A percentile compares a stretch with the other conserved stretches of the same genome.
Conservation (phyloP, 2,113 vertebrate species). For the Tyrannus savana region DNA sequence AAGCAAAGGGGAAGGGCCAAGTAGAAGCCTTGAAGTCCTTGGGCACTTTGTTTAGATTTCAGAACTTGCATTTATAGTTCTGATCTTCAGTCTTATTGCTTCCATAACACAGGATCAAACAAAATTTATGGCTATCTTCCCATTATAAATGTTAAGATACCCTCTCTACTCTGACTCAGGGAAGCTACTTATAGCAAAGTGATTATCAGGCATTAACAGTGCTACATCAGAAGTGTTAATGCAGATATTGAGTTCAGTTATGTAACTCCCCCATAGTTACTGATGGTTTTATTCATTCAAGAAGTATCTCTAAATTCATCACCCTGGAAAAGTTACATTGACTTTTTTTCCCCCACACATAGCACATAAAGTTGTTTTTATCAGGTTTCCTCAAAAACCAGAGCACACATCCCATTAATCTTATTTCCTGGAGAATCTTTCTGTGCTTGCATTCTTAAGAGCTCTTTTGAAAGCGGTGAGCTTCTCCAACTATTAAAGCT, state of each 20-base stretch:
- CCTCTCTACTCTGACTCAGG: not conserved
- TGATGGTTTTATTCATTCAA: not conserved
- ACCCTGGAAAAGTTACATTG: not conserved
- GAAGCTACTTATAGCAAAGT: not conserved
- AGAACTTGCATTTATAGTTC: not conserved
- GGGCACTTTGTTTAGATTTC: not conserved
- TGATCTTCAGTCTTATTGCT: not conserved
- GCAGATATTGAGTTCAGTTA: not conserved
- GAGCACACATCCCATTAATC: not conserved
- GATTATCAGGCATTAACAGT: not conserved
- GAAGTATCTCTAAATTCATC: not conserved
- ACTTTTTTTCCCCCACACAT: not conserved
- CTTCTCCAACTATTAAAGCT: not conserved
- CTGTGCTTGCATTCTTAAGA: not conserved
- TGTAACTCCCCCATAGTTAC: not conserved
- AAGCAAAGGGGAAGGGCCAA: not conserved
- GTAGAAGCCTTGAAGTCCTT: not conserved
- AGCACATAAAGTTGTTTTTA: not conserved
- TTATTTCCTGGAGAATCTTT: not conserved
- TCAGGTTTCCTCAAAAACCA: not conserved
- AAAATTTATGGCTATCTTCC: not conserved
- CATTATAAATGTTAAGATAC: not conserved
- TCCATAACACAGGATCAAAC: not conserved
- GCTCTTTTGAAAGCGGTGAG: not conserved
- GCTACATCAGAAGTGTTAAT: not conserved